phyloP scores from a whole-genome alignment of 2,113 vertebrate genomes.

The Pica pica region DNA sequence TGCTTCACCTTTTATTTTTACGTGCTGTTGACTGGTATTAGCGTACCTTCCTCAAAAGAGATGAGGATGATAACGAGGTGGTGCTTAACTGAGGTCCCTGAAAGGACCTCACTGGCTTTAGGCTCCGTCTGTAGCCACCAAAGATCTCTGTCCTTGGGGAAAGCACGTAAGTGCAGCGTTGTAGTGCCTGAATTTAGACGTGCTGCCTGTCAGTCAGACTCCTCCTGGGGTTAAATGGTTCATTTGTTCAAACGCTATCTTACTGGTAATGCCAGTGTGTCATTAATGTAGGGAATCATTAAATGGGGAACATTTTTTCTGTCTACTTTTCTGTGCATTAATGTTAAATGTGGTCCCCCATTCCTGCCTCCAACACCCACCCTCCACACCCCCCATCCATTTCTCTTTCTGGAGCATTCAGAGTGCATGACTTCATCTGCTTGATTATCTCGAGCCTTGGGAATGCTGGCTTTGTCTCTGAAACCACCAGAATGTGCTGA shows the following conservation, averaged over 20 bases:
- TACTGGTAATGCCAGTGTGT: not conserved
- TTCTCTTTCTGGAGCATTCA: not conserved
- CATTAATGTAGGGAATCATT: not conserved
- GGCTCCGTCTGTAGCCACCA: not conserved
- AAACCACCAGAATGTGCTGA: constrained; percentile 27
- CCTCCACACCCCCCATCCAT: not conserved
- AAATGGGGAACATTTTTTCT: not conserved
- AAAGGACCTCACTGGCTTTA: not conserved
- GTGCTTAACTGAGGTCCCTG: not conserved
- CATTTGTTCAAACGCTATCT: not conserved
- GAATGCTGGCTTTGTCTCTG: constrained; percentile 22
- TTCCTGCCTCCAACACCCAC: not conserved
- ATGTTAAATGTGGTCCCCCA: not conserved
- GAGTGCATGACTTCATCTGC: constrained; percentile 39
- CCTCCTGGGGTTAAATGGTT: not conserved
- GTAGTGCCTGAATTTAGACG: not conserved
- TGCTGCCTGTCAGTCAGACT: not conserved
- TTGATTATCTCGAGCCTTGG: not conserved
- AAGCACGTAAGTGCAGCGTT: fast-evolving
- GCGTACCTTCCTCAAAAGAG: not conserved
- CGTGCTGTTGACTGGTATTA: fast-evolving
- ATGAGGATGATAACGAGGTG: not conserved
- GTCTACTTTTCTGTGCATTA: not conserved
- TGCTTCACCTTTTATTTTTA: not conserved
- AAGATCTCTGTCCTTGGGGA: not conserved